Conservation (phyloP, 64 coral and sea anemone genomes). For the Porites australiensis region DNA sequence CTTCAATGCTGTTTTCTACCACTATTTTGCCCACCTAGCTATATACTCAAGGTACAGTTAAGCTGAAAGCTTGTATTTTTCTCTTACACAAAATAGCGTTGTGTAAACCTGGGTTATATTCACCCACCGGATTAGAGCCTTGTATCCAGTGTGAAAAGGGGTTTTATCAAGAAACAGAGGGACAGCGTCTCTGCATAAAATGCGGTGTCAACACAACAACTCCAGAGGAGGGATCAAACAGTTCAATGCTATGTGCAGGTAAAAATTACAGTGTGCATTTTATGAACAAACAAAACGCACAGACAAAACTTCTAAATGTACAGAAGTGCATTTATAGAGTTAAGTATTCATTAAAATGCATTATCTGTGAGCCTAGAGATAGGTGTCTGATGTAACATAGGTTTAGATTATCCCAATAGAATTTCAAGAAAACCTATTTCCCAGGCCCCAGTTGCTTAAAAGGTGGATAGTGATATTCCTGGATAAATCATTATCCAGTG, state of each 20-base stretch:
- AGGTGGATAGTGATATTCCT: too few species aligned
- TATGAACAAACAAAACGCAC: background rate
- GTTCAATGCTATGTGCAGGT: constrained; percentile 41
- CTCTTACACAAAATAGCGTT: background rate
- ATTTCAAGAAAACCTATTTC: too few species aligned
- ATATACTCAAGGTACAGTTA: too few species aligned
- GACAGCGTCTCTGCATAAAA: constrained; percentile 4
- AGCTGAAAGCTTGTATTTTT: background rate
- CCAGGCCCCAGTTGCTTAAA: too few species aligned
- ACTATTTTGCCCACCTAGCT: too few species aligned
- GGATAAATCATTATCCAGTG: too few species aligned
- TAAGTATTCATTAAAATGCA: too few species aligned
- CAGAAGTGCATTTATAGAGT: too few species aligned
- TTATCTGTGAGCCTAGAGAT: too few species aligned
- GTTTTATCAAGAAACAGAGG: constrained; percentile 9
- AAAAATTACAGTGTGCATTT: background rate
- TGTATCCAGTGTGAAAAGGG: constrained; percentile 63
- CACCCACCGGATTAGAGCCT: constrained; percentile 70
- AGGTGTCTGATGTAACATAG: too few species aligned
- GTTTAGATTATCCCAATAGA: too few species aligned
- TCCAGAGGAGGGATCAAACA: constrained; percentile 9
- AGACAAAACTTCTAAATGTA: background rate
- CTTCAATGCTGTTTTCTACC: too few species aligned
- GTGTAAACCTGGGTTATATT: constrained; percentile 59
- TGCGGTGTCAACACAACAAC: constrained; percentile 35